Evolutionary conservation across 64 coral and sea anemone genomes (phyloP), one percentile per base, ranked within the genome.

Genomic region (Porites lutea): DNA sequence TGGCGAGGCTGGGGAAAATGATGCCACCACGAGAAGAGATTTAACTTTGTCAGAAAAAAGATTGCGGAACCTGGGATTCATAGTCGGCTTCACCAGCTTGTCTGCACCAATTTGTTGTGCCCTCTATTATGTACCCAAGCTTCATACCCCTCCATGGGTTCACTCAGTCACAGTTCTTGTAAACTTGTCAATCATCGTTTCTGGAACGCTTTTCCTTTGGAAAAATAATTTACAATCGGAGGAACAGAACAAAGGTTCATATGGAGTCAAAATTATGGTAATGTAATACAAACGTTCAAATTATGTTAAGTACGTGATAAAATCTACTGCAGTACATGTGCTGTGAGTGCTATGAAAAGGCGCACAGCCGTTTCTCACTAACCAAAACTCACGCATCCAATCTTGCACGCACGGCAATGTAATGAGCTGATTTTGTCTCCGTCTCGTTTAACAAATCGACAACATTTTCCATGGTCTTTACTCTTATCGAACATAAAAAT

Each of bases 261-360:
- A 71, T 54, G 92, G 92, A 53, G 92, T 94, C 22, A 89, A 94
- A 60, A 83, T 75, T 19, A 89, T 89, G 48, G 92, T 94, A 89
- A 52, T 81, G 68, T 18, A 5, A 4, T 43, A 9, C 27, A 1
- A 37, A 37, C 27, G 27, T 37, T 37, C 27, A 37, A 37, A 37
- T 37, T 37, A 37, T 37, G 27, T 37, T 37, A 37, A 37, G 27
- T 37, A 37, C 27, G 27, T 37, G 27, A 37, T 37, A 37, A 37
- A 37, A 37, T 37, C 27, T 37, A 37, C 27, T 37, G 27, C 27
- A 37, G 27, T 37, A 37, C 27, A 37, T 37, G 27, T 37, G 27
- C 27, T 37, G 27, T 37, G 27, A 37, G 27, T 37, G 27, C 27
- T 37, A 37, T 37, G 27, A 37, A 37, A 37, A 37, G 27, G 27